Base-by-base conservation (phyloP, 2,113 vertebrate genomes). In the Pavo muticus region DNA sequence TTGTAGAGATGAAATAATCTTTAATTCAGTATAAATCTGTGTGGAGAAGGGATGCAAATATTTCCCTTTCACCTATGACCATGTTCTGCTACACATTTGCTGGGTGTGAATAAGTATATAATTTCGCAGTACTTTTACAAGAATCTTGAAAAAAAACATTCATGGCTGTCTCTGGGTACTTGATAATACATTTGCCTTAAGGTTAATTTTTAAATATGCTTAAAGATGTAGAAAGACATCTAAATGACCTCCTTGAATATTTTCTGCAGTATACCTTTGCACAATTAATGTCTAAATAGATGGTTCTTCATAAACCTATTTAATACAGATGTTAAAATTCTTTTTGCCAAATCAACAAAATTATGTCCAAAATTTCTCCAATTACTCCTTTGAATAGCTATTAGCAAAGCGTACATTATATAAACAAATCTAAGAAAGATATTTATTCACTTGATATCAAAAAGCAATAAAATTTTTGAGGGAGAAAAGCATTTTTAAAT, bases 1-100 rank as follows among this genome's bases (percentile, higher is more conserved):
- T 5, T 92, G 11, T 57, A 77, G 40, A 37, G n/a, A 83, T 48
- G 14, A 40, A 54, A 94, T 77, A 91, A 44, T 85, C 47, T 92
- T 87, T 73, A 83, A 48, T 39, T 44, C 18, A 57, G 19, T 57
- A 70, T 21, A 52, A 72, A 25, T 16, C 16, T 39, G 6, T 32
- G 18, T 57, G 10, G 20, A 84, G 63, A 81, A 95, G 11, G 7
- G 40, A 72, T 64, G 32, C 2, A 52, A 59, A 64, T 78, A 54
- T 83, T 91, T 79, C 44, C 14, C 18, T 57, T 87, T 44, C 30
- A 32, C 11, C 64, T 42, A 40, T 2, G 32, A 20, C 3, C 25
- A 27, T 61, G 21, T 35, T 32, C 45, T 80, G 29, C 9, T 47
- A 27, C n/a, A 85, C 5, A 7, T 8, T 14, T 59, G 6, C 4